Conservation (phyloP, 1,140 invertebrate species). For the Potamilus streckersoni region DNA sequence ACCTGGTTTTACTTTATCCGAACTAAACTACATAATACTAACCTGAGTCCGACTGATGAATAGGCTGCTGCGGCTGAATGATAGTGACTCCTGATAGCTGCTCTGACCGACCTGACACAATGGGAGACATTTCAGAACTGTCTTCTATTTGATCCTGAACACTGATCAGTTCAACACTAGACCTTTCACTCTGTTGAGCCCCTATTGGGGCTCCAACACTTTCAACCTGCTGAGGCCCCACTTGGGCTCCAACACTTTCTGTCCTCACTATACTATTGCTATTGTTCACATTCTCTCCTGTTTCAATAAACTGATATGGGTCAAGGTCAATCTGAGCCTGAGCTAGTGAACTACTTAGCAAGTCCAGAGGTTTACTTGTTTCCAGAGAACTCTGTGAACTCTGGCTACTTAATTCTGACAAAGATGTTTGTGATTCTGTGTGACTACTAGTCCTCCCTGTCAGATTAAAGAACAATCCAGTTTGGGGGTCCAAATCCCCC, state of each 20-base stretch:
- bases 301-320: conserved; percentile 59
- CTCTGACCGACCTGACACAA: not conserved
- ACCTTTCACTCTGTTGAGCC: not conserved
- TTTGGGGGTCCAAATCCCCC: conserved; percentile 62
- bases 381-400: too few species aligned
- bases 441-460: conserved; percentile 20
- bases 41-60: too few species aligned
- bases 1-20: too few species aligned
- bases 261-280: not conserved
- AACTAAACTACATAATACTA: too few species aligned
- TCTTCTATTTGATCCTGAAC: not conserved
- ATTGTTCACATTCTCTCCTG: conserved; percentile 32
- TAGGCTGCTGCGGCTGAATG: too few species aligned
- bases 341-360: conserved; percentile 64
- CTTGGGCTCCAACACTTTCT: not conserved
- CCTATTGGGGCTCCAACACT: not conserved
- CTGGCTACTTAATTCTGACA: too few species aligned
- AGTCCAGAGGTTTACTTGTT: conserved; percentile 30
- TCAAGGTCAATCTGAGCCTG: conserved; percentile 66
- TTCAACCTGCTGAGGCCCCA: not conserved
- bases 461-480: conserved; percentile 59
- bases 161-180: conserved; percentile 1
- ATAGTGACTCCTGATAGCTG: too few species aligned
- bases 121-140: not conserved
- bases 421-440: too few species aligned